Percentiles rank a stretch among this genome's conserved stretches.
These are phyloP conservation scores for Lingula anatina DNA, from an alignment of 2,888 invertebrate genomes.

Conservation along the genomic window DNA sequence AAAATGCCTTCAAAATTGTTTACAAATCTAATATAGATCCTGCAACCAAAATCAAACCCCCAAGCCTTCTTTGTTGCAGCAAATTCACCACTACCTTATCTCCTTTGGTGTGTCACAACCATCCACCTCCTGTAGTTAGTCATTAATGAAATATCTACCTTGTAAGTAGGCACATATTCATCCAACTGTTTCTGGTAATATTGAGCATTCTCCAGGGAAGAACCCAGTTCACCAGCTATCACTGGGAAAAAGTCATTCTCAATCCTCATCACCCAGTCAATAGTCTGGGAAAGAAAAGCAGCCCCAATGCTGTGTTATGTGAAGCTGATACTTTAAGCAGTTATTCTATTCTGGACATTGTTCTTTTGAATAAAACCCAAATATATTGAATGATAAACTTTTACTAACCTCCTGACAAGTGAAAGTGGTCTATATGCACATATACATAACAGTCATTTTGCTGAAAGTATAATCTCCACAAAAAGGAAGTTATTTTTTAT, in stretches of 20 bases:
- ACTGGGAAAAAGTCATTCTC: constrained; percentile 72
- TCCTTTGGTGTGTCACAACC: too few relatives aligned
- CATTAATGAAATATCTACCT: too few relatives aligned
- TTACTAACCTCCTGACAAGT: background rate
- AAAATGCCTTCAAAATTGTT: too few relatives aligned
- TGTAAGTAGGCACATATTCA: constrained; percentile 43
- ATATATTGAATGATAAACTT: background rate
- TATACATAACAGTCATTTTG: background rate
- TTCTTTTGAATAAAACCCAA: too few relatives aligned
- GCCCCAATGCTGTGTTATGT: background rate
- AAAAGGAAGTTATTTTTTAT: too few relatives aligned
- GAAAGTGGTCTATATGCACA: background rate
- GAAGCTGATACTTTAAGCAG: background rate
- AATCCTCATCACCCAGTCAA: constrained; percentile 56
- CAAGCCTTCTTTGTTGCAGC: too few relatives aligned
- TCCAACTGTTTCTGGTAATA: constrained; percentile 42
- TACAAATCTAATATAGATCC: too few relatives aligned
- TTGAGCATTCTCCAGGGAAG: constrained; percentile 53
- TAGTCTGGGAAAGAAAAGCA: constrained; percentile 44
- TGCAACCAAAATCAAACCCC: too few relatives aligned
- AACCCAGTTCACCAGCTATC: constrained; percentile 62
- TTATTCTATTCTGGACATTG: too few relatives aligned
- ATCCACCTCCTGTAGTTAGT: too few relatives aligned
- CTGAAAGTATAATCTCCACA: too few relatives aligned
- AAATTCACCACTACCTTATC: too few relatives aligned